A percentile compares a stretch with the other conserved stretches of the same genome.
These are phyloP conservation scores for Osmerus mordax DNA, from an alignment of 2,113 vertebrate genomes.

Conservation along the genomic window DNA sequence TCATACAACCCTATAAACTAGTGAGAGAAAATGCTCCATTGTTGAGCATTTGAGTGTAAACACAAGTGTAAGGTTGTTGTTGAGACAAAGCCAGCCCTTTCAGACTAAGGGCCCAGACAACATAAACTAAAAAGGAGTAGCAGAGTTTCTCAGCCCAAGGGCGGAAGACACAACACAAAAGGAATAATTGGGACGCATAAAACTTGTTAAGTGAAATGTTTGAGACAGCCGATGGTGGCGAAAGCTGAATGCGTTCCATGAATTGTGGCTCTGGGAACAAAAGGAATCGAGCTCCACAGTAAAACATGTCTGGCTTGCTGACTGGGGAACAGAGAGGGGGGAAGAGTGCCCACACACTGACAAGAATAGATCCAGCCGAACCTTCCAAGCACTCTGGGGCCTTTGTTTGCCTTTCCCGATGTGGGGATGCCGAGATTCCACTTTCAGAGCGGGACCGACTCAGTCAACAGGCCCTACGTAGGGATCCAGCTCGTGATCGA, in stretches of 20 bases:
- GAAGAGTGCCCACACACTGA: not conserved
- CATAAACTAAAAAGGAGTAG: no score
- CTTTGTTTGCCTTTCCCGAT: not conserved
- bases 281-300: not conserved
- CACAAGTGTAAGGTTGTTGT: no score
- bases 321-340: not conserved
- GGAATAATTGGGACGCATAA: constrained; percentile 5
- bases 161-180: not conserved
- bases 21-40: no score
- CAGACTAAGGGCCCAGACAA: no score
- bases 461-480: no score
- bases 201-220: not conserved
- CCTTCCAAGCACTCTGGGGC: not conserved
- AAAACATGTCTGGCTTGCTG: not conserved
- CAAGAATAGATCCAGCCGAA: not conserved
- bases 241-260: not conserved
- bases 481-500: no score
- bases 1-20: no score
- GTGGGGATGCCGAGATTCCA: not conserved
- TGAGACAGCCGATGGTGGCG: not conserved
- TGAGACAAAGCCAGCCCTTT: no score
- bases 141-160: not conserved
- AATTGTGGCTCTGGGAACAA: not conserved
- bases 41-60: no score
- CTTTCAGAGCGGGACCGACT: no score